phyloP scores from a whole-genome alignment of 2,888 invertebrate species.

The Epinotia brunnichana region DNA sequence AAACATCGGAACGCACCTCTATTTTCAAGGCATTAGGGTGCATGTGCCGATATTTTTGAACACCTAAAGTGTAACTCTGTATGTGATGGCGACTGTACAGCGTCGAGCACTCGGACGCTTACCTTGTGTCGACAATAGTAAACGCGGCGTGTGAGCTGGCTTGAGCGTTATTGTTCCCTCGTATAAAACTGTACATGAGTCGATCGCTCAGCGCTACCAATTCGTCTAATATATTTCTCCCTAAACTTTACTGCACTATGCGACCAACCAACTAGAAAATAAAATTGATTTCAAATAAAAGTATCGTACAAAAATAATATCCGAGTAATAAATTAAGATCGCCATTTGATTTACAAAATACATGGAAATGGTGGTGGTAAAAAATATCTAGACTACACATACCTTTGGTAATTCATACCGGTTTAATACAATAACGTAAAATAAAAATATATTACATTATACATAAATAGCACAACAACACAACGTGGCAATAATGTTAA shows the following conservation, averaged over 20 bases:
- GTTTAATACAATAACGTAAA: conserved; percentile 72
- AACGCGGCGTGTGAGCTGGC: no score
- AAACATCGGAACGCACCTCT: no score
- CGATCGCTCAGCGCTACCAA: conserved; percentile 56
- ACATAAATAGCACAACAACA: conserved; percentile 65
- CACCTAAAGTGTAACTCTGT: no score
- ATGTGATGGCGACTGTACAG: no score
- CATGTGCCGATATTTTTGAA: no score
- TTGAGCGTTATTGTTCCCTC: conserved; percentile 70
- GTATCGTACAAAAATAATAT: conserved; percentile 61
- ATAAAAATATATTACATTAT: conserved; percentile 64
- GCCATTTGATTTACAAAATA: conserved; percentile 48
- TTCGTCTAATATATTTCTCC: conserved; percentile 66
- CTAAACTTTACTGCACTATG: conserved; percentile 56
- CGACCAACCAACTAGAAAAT: conserved; percentile 52
- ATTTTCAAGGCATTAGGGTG: no score
- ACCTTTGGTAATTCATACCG: conserved; percentile 82
- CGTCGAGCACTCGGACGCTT: no score
- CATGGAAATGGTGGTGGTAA: conserved; percentile 56
- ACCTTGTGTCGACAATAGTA: no score
- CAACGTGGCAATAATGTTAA: conserved; percentile 61
- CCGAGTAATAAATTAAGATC: conserved; percentile 51
- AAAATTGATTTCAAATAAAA: conserved; percentile 58
- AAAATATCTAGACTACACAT: conserved; percentile 76
- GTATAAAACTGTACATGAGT: conserved; percentile 64